phyloP scores from a whole-genome alignment of 2,113 vertebrate genomes.

The Pseudorasbora parva region DNA sequence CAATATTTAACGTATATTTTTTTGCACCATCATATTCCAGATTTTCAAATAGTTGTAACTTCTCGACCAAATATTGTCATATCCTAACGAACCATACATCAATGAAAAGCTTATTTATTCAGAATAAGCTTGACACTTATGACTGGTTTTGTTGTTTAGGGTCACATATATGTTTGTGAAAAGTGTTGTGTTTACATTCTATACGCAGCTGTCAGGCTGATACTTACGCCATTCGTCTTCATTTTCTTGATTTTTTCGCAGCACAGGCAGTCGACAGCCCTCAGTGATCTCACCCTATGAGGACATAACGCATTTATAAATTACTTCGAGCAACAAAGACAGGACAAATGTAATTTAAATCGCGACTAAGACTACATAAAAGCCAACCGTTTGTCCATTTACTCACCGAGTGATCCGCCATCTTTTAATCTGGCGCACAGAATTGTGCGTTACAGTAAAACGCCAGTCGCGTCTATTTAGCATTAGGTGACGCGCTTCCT shows the following conservation, averaged over 20 bases:
- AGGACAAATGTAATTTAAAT: neutral
- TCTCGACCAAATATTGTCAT: no score
- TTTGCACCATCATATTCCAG: no score
- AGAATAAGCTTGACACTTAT: no score
- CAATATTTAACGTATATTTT: no score
- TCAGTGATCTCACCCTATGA: conserved; percentile 85
- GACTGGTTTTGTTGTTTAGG: no score
- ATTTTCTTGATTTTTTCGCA: conserved; percentile 91
- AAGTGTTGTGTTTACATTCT: conserved; percentile 39
- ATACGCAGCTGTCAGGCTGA: conserved; percentile 48
- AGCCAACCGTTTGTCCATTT: neutral
- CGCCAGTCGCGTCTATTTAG: neutral
- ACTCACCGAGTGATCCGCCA: conserved; percentile 52
- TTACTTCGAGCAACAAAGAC: neutral
- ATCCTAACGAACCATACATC: no score
- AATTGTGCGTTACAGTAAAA: neutral
- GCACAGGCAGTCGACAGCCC: conserved; percentile 88
- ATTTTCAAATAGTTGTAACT: no score
- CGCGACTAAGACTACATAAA: neutral
- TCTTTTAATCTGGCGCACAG: conserved; percentile 37
- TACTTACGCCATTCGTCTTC: conserved; percentile 94
- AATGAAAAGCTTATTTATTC: no score
- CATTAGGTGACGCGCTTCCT: neutral
- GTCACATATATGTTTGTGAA: no score
- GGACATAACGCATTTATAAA: conserved; percentile 41